These are phyloP conservation scores for Mellilla xanthometata DNA, from an alignment of 2,888 invertebrate genomes.

Conservation along the genomic window DNA sequence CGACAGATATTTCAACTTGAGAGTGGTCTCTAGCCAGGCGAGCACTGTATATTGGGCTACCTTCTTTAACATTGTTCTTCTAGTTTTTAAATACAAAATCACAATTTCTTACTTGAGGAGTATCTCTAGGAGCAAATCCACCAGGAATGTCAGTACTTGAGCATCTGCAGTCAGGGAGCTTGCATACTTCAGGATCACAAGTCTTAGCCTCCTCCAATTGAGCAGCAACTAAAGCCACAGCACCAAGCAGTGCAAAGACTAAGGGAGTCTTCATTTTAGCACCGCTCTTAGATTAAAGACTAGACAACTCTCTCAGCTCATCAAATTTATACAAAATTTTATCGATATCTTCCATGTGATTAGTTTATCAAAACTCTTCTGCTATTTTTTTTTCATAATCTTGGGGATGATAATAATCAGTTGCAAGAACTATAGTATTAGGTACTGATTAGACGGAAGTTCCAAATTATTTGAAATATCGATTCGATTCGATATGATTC, in stretches of 20 bases:
- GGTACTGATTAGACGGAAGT: too few species aligned
- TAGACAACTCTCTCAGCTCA: background rate
- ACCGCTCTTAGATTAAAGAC: background rate
- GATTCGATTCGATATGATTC: too few species aligned
- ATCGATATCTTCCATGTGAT: background rate
- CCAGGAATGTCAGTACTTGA: constrained; percentile 72
- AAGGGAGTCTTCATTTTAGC: constrained; percentile 3
- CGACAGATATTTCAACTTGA: too few species aligned
- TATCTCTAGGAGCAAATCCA: constrained; percentile 57
- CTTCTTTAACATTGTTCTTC: too few species aligned
- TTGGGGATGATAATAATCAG: too few species aligned
- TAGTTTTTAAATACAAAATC: too few species aligned
- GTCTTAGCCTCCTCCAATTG: constrained; percentile 45
- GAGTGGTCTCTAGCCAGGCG: too few species aligned
- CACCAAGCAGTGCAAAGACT: constrained; percentile 12
- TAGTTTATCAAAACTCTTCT: too few species aligned
- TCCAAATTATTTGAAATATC: too few species aligned
- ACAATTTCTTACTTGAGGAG: constrained; percentile 81
- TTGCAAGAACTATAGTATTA: too few species aligned
- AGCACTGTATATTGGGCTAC: too few species aligned
- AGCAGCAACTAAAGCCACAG: constrained; percentile 14
- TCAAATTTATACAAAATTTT: constrained; percentile 1
- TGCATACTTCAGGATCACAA: constrained; percentile 64
- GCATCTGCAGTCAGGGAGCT: constrained; percentile 80
- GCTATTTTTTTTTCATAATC: too few species aligned